Conservation (phyloP, 2,888 invertebrate genomes). For the Cantharis flavilabris region DNA sequence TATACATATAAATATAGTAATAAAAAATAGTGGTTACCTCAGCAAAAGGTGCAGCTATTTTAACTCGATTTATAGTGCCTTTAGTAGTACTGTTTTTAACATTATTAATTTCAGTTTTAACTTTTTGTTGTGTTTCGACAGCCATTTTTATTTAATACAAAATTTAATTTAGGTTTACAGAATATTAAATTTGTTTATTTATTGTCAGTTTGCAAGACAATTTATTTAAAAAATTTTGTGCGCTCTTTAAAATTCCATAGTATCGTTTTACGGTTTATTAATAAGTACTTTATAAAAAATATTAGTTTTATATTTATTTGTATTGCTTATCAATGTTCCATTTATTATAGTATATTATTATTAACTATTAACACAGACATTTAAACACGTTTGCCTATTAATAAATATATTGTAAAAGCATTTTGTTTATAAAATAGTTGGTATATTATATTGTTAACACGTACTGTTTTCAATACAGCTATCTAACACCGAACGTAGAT, state of each 20-base stretch:
- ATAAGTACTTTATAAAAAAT: slow-evolving; percentile 22
- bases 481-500: slow-evolving; percentile 14
- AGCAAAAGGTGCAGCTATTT: slow-evolving; percentile 49
- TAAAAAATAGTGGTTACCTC: slow-evolving; percentile 43
- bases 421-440: slow-evolving; percentile 8
- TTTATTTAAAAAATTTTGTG: slow-evolving; percentile 9
- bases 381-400: slow-evolving; percentile 4
- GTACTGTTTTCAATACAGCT: not conserved
- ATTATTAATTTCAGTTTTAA: slow-evolving; percentile 32
- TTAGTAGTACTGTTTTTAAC: slow-evolving; percentile 30
- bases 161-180: not conserved
- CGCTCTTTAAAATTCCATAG: not conserved
- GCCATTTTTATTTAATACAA: slow-evolving; percentile 32
- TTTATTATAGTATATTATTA: slow-evolving; percentile 9
- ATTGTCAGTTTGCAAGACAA: slow-evolving; percentile 16
- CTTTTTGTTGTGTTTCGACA: slow-evolving; percentile 32
- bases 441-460: not conserved
- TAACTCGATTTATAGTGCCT: slow-evolving; percentile 46
- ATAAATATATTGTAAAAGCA: slow-evolving; percentile 14
- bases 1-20: not conserved
- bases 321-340: slow-evolving; percentile 16
- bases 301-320: slow-evolving; percentile 9
- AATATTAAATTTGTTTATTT: not conserved
- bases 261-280: not conserved
- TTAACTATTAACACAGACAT: slow-evolving; percentile 18